Conservation (phyloP, 1,140 invertebrate genomes). For the Argopecten irradians region DNA sequence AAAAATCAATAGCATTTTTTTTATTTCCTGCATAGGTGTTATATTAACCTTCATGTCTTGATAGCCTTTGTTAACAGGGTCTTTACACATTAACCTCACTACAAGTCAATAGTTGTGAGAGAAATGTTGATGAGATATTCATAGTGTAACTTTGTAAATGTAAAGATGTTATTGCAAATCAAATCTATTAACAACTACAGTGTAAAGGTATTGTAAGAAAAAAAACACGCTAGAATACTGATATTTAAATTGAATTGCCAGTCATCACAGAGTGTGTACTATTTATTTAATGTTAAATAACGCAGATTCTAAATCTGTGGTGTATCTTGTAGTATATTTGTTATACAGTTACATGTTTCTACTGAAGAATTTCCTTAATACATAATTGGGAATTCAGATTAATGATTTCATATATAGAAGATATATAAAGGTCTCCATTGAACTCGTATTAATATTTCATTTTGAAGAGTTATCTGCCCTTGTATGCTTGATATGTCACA, state of each 20-base stretch:
- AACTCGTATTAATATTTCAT: too few species aligned
- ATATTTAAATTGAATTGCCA: too few species aligned
- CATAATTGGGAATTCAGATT: background rate
- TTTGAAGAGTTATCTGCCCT: too few species aligned
- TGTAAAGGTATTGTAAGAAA: too few species aligned
- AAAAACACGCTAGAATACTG: too few species aligned
- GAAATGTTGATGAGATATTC: too few species aligned
- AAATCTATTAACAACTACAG: too few species aligned
- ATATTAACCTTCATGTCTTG: background rate
- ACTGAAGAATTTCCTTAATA: background rate
- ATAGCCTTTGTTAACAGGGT: background rate
- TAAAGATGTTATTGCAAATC: background rate
- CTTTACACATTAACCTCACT: background rate
- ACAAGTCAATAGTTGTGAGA: background rate
- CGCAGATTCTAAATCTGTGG: constrained; percentile 15
- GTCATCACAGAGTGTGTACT: too few species aligned
- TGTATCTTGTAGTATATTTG: too few species aligned
- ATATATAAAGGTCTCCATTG: too few species aligned
- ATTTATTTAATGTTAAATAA: background rate
- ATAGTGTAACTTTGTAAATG: background rate
- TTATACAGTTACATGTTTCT: background rate
- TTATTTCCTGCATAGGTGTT: background rate
- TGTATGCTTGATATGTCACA: too few species aligned
- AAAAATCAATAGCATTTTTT: background rate
- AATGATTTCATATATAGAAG: too few species aligned